Percentiles rank a stretch among this genome's conserved stretches.
Evolutionary conservation across 2,888 invertebrate species (phyloP).

Genomic region (Eristalis tenax): DNA sequence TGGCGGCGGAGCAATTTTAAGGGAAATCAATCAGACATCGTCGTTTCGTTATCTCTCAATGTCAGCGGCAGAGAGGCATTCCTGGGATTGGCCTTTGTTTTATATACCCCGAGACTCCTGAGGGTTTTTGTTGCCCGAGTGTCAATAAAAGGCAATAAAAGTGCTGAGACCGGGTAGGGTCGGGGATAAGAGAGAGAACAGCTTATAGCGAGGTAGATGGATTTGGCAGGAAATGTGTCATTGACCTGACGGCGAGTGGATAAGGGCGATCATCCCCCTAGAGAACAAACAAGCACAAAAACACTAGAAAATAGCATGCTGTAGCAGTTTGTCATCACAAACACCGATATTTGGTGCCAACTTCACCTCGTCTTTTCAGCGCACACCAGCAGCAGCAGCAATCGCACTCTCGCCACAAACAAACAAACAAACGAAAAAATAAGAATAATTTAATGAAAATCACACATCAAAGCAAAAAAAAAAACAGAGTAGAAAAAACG

Average conservation of each 20-base stretch:
- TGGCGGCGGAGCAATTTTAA: not conserved
- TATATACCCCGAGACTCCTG: not conserved
- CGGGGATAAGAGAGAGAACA: not conserved
- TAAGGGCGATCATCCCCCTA: no score
- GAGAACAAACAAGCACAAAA: not conserved
- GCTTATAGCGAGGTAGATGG: not conserved
- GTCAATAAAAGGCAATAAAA: not conserved
- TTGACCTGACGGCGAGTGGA: not conserved
- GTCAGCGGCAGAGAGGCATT: not conserved
- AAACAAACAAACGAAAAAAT: not conserved
- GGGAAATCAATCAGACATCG: not conserved
- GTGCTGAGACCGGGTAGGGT: not conserved
- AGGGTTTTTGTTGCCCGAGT: not conserved
- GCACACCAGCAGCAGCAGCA: not conserved
- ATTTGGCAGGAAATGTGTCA: not conserved
- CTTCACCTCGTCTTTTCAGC: not conserved
- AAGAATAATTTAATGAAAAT: not conserved
- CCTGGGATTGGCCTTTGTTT: not conserved
- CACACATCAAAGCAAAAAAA: constrained; percentile 18
- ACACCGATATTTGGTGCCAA: constrained; percentile 26
- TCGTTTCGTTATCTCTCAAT: not conserved
- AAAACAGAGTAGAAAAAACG: constrained; percentile 23
- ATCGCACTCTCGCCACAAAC: not conserved
- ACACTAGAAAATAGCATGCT: no score
- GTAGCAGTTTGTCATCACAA: constrained; percentile 13